Conservation (phyloP, 1,140 invertebrate genomes). For the Diploscapter pachys region DNA sequence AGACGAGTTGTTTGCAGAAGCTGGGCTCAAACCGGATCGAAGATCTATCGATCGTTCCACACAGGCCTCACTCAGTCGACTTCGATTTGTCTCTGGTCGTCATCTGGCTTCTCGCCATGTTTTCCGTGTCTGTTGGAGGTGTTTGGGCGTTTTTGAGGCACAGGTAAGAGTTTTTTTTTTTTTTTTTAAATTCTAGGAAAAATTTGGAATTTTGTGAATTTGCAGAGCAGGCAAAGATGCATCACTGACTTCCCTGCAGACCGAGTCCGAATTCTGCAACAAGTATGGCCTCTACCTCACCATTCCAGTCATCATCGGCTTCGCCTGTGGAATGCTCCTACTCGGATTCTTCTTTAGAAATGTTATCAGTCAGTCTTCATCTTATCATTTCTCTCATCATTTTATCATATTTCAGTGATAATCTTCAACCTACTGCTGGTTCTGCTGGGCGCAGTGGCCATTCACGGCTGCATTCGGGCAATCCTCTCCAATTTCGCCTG, state of each 20-base stretch:
- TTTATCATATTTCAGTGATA: slow-evolving; percentile 40
- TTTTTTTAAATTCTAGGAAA: too few relatives aligned
- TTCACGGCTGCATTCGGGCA: slow-evolving; percentile 42
- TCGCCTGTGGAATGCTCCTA: slow-evolving; percentile 47
- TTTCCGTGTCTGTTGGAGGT: slow-evolving; percentile 37
- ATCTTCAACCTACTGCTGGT: slow-evolving; percentile 51
- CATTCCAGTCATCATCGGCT: slow-evolving; percentile 33
- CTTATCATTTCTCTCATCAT: slow-evolving; percentile 3
- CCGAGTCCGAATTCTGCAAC: background rate
- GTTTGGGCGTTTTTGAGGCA: slow-evolving; percentile 33
- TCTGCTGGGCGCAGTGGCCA: slow-evolving; percentile 40
- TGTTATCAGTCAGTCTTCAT: slow-evolving; percentile 41
- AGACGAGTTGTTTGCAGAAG: too few relatives aligned
- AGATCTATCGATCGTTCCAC: background rate
- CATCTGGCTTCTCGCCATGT: slow-evolving; percentile 44
- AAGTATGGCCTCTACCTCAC: slow-evolving; percentile 31
- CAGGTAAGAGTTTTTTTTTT: slow-evolving; percentile 7
- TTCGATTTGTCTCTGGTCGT: slow-evolving; percentile 39
- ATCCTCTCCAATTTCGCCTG: slow-evolving; percentile 35
- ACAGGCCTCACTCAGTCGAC: slow-evolving; percentile 36
- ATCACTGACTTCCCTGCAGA: too few relatives aligned
- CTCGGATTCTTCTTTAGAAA: slow-evolving; percentile 49
- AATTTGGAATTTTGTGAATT: too few relatives aligned
- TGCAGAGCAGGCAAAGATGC: too few relatives aligned
- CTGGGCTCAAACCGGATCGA: too few relatives aligned